Conservation (phyloP, 1,140 invertebrate genomes). For the Drusus annulatus region DNA sequence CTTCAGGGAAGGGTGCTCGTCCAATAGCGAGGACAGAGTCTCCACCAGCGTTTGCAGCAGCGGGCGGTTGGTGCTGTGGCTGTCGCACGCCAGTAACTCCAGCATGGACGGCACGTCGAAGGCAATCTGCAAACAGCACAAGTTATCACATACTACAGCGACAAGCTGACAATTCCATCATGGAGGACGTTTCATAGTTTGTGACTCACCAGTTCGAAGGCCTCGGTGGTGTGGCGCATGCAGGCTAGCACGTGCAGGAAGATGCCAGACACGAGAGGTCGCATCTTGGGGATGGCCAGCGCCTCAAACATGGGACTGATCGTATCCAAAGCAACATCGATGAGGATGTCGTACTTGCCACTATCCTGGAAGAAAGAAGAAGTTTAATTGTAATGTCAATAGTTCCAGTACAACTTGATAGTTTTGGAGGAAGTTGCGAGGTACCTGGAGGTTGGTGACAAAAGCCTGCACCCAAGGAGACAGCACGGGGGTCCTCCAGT, state of each 20-base stretch:
- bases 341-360: constrained; percentile 50
- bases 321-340: constrained; percentile 47
- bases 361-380: constrained; percentile 28
- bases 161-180: too few relatives aligned
- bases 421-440: too few relatives aligned
- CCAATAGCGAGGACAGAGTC: constrained; percentile 44
- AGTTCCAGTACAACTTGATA: too few relatives aligned
- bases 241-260: constrained; percentile 50
- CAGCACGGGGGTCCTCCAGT: constrained; percentile 49
- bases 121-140: constrained; percentile 37
- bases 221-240: constrained; percentile 42
- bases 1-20: constrained; percentile 35
- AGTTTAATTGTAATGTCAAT: too few relatives aligned
- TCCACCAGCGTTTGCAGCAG: constrained; percentile 52
- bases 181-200: too few relatives aligned
- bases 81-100: constrained; percentile 50
- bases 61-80: constrained; percentile 32
- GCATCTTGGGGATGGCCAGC: constrained; percentile 34
- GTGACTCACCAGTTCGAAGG: constrained; percentile 44
- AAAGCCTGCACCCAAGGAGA: constrained; percentile 49
- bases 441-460: constrained; percentile 49
- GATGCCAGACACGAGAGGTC: constrained; percentile 30
- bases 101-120: constrained; percentile 35
- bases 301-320: constrained; percentile 44
- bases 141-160: too few relatives aligned